Percentiles rank a stretch among this genome's conserved stretches.
These are phyloP conservation scores for Bombus soroeensis DNA, from an alignment of 1,140 invertebrate species.

Conservation along the genomic window DNA sequence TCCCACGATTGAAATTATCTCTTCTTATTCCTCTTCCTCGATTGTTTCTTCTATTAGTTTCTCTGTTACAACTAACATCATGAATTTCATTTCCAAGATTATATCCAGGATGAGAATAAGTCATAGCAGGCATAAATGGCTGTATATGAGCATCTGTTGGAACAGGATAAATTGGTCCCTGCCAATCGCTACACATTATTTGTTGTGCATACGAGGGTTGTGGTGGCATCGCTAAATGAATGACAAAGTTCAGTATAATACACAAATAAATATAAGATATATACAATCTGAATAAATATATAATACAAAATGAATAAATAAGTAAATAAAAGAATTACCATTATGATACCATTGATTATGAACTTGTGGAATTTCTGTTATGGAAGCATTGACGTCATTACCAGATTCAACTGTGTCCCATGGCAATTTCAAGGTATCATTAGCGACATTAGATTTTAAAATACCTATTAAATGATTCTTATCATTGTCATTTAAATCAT, in stretches of 20 bases:
- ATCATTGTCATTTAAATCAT: conserved; percentile 75
- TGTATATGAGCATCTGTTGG: conserved; percentile 65
- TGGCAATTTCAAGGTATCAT: conserved; percentile 77
- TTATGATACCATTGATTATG: conserved; percentile 74
- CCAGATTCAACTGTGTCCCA: conserved; percentile 74
- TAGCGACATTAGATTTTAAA: conserved; percentile 68
- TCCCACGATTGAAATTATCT: conserved; percentile 69
- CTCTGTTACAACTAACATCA: conserved; percentile 62
- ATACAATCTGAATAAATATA: background rate
- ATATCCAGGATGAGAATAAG: conserved; percentile 64
- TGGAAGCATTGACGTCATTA: conserved; percentile 59
- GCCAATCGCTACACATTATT: conserved; percentile 71
- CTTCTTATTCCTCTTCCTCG: conserved; percentile 68
- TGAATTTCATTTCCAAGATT: conserved; percentile 63
- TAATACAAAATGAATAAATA: too few relatives aligned
- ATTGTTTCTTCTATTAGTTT: conserved; percentile 66
- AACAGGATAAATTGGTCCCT: conserved; percentile 64
- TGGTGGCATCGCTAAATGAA: conserved; percentile 63
- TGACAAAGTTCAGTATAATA: conserved; percentile 16
- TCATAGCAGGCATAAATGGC: conserved; percentile 61
- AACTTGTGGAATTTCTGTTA: conserved; percentile 61
- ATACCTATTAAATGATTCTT: conserved; percentile 75
- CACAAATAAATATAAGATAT: background rate
- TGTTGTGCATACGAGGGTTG: conserved; percentile 58
- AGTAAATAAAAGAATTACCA: conserved; percentile 63